These are phyloP conservation scores for Sinelater perroti DNA, from an alignment of 2,888 invertebrate genomes.

Conservation along the genomic window DNA sequence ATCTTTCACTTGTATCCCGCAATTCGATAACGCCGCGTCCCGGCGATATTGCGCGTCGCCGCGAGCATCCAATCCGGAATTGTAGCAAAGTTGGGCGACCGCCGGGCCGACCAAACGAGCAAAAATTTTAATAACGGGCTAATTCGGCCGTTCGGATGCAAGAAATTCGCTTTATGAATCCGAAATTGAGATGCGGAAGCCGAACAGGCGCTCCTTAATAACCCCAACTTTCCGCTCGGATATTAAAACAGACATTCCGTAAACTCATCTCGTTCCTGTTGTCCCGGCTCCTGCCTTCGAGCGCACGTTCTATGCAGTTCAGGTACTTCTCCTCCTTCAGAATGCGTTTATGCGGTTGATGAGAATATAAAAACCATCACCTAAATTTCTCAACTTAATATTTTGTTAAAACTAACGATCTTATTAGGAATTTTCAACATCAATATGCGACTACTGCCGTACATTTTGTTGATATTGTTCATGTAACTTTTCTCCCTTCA, in stretches of 20 bases:
- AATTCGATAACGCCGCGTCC: constrained; percentile 19
- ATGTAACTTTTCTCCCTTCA: too few species aligned
- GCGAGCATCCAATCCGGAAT: constrained; percentile 19
- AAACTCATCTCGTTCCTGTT: constrained; percentile 45
- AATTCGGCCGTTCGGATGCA: constrained; percentile 27
- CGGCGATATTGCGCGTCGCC: constrained; percentile 14
- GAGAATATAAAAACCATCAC: too few species aligned
- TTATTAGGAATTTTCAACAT: too few species aligned
- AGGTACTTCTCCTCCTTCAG: too few species aligned
- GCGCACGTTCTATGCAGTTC: too few species aligned
- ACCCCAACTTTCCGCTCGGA: constrained; percentile 41
- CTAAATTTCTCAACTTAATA: too few species aligned
- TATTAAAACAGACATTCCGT: constrained; percentile 46
- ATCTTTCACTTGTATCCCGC: constrained; percentile 21
- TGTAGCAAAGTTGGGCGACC: constrained; percentile 19
- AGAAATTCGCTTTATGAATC: constrained; percentile 26
- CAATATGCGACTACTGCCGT: too few species aligned
- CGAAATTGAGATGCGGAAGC: constrained; percentile 28
- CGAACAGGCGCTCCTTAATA: constrained; percentile 41
- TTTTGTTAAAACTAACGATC: too few species aligned
- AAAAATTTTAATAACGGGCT: constrained; percentile 28
- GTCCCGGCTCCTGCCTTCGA: too few species aligned
- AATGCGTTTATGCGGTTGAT: too few species aligned
- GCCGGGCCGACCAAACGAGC: constrained; percentile 11
- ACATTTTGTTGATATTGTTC: too few species aligned